Conservation (phyloP, 2,888 invertebrate genomes). For the Meandrusa payeni region DNA sequence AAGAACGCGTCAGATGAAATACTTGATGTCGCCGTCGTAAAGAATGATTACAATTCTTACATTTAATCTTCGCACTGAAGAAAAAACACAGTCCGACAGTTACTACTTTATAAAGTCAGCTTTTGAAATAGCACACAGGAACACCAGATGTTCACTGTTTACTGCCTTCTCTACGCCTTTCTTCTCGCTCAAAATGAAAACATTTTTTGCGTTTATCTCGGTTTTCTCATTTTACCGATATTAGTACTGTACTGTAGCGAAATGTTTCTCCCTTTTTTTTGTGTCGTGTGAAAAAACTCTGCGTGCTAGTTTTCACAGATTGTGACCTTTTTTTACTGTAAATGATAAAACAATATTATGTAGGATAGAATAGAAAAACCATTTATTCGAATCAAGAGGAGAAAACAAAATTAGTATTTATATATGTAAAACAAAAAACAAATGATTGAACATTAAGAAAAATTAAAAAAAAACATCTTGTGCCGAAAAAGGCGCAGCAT, state of each 20-base stretch:
- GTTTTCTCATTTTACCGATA: slow-evolving; percentile 22
- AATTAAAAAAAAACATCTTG: too few relatives aligned
- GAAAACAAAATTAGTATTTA: too few relatives aligned
- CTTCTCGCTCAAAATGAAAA: slow-evolving; percentile 24
- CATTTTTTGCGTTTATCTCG: slow-evolving; percentile 24
- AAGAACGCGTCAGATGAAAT: slow-evolving; percentile 1
- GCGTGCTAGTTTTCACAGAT: slow-evolving; percentile 8
- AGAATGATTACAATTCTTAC: slow-evolving; percentile 12
- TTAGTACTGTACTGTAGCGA: slow-evolving; percentile 20
- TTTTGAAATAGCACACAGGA: slow-evolving; percentile 20
- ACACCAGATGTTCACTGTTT: slow-evolving; percentile 22
- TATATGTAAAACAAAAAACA: too few relatives aligned
- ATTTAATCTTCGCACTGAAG: slow-evolving; percentile 12
- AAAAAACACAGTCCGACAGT: slow-evolving; percentile 8
- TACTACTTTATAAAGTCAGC: slow-evolving; percentile 20
- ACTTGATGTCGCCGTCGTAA: neutral
- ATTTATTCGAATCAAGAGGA: too few relatives aligned
- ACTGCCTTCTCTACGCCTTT: slow-evolving; percentile 20
- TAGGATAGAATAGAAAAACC: too few relatives aligned
- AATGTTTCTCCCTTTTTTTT: slow-evolving; percentile 19
- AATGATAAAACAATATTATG: too few relatives aligned
- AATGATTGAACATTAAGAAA: too few relatives aligned
- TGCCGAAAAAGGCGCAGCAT: too few relatives aligned
- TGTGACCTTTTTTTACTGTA: too few relatives aligned
- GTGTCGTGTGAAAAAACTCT: neutral